Conservation (phyloP, 1,140 invertebrate genomes). For the Pemphigus obesinymphae region DNA sequence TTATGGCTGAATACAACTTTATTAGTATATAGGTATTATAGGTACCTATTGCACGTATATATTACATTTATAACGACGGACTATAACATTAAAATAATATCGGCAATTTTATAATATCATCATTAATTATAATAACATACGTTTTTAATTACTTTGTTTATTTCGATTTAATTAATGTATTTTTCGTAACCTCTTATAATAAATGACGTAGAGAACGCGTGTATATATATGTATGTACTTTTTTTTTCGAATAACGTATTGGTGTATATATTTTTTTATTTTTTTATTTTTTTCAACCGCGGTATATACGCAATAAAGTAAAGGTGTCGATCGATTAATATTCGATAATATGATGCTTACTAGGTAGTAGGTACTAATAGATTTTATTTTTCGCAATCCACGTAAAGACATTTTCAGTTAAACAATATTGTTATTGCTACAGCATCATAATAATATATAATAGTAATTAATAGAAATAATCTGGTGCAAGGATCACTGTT, state of each 20-base stretch:
- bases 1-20: too few species aligned
- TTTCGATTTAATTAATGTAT: constrained; percentile 23
- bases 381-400: neutral
- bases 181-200: neutral
- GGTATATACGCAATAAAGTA: neutral
- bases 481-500: constrained; percentile 9
- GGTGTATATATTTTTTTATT: neutral
- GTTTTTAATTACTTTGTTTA: constrained; percentile 34
- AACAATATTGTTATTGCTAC: neutral
- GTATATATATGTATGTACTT: neutral
- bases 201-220: neutral
- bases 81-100: neutral
- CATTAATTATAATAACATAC: constrained; percentile 8
- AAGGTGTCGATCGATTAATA: neutral
- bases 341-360: too few species aligned
- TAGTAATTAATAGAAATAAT: neutral
- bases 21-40: too few species aligned
- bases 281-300: neutral
- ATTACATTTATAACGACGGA: neutral
- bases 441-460: too few species aligned
- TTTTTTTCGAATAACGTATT: neutral
- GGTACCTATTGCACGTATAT: neutral
- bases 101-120: neutral
- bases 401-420: neutral
- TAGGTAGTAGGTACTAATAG: too few species aligned